Evolutionary conservation across 2,113 vertebrate species (phyloP), one percentile per base, ranked within the genome.

Genomic region (Perccottus glenii): DNA sequence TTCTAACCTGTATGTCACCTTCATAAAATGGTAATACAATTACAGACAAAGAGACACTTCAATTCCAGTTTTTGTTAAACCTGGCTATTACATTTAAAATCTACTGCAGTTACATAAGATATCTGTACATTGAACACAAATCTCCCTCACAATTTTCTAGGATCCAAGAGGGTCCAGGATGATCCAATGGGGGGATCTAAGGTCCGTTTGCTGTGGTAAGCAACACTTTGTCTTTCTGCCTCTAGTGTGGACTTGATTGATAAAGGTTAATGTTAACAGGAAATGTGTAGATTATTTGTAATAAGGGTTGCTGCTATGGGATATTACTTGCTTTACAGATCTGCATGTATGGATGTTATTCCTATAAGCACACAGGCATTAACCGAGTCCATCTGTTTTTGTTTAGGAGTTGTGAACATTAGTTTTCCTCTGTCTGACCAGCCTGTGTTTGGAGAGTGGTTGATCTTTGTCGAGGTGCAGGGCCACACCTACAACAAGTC

Each of bases 401-500:
- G 10, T 5, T 3, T 69, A 98, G 96, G 96, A 8, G 73, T 97
- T 49, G 90, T 94, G 73, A 98, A 97, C 62, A 81, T 96, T 93
- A 96, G 89, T 74, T 96, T 98, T 67, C 96, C 96, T 8, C 84
- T 98, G 67, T 96, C 96, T 2, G 96, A 98, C 74, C 96, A 98
- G 87, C 96, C 96, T 0, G 93, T 97, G 73, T 93, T 96, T 65
- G 96, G 96, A 16, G 94, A 98, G 32, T 98, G 96, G 96, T 81
- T 95, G 44, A 74, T 96, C 82, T 96, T 98, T 76, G 93, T 94
- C 8, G 94, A 96, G 67, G 92, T 94, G 88, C 96, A 97, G 81
- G 94, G 95, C 6, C 93, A 96, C 80, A 88, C 92, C 0, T 96
- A 96, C 87, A 98, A 96, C 91, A 95, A 92, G 77, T 95, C 96